phyloP scores from a whole-genome alignment of 2,888 invertebrate species.

The Sphaerophoria taeniata region DNA sequence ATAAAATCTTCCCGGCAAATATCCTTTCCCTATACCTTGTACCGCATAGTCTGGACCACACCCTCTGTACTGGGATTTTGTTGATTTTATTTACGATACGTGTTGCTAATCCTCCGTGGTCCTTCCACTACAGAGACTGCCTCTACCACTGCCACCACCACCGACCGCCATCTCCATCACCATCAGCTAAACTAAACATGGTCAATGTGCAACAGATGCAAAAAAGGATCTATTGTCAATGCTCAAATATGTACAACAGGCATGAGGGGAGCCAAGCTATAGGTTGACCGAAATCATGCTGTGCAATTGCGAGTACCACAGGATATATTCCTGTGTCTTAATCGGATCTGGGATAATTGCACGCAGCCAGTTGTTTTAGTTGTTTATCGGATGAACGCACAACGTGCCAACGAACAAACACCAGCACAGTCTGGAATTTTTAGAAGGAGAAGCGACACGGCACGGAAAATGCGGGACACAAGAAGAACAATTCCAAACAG shows the following conservation, averaged over 20 bases:
- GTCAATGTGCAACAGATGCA: slow-evolving; percentile 73
- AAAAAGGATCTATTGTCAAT: slow-evolving; percentile 39
- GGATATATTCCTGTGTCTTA: slow-evolving; percentile 47
- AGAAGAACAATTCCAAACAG: slow-evolving; percentile 44
- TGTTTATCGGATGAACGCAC: slow-evolving; percentile 71
- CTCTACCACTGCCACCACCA: too few relatives aligned
- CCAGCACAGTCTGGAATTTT: not conserved
- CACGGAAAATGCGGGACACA: slow-evolving; percentile 46
- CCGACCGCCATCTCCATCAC: not conserved
- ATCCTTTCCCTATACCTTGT: not conserved
- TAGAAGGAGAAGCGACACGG: too few relatives aligned
- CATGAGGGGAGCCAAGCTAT: not conserved
- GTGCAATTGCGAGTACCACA: slow-evolving; percentile 40
- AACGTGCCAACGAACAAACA: slow-evolving; percentile 40
- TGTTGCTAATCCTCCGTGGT: slow-evolving; percentile 35
- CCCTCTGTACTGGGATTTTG: slow-evolving; percentile 37
- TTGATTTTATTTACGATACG: slow-evolving; percentile 48
- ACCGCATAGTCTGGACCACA: not conserved
- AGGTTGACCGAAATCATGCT: slow-evolving; percentile 13
- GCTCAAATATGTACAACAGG: slow-evolving; percentile 11
- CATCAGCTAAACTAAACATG: slow-evolving; percentile 12
- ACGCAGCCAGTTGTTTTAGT: slow-evolving; percentile 72
- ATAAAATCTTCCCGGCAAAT: slow-evolving; percentile 15
- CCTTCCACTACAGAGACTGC: too few relatives aligned
- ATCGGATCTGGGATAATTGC: slow-evolving; percentile 68